Evolutionary conservation across 2,888 invertebrate genomes (phyloP).

Genomic region (Ommatoiulus sabulosus): DNA sequence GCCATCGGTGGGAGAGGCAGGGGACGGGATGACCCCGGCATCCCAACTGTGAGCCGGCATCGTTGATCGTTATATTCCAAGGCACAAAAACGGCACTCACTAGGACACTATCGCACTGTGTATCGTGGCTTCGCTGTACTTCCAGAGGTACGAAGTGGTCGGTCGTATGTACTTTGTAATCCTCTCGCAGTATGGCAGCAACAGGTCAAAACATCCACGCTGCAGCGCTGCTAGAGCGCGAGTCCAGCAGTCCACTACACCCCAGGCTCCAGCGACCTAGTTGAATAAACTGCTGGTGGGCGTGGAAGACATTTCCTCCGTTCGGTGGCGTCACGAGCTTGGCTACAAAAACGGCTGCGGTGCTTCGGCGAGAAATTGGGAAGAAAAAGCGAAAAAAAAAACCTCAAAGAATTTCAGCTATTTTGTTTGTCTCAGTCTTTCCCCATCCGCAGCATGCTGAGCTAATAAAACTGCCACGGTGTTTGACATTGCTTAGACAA

Average conservation of each 20-base stretch:
- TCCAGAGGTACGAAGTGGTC: background rate
- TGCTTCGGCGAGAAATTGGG: background rate
- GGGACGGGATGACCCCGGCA: slow-evolving; percentile 34
- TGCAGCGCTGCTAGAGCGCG: background rate
- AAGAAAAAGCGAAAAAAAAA: background rate
- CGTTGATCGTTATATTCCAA: background rate
- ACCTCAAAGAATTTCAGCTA: background rate
- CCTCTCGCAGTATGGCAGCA: background rate
- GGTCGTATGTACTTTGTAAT: background rate
- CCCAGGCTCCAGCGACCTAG: background rate
- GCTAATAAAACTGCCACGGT: background rate
- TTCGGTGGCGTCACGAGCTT: background rate
- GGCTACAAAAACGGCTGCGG: background rate
- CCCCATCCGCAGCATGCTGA: background rate
- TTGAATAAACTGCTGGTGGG: slow-evolving; percentile 17
- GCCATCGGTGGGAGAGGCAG: background rate
- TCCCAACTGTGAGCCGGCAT: slow-evolving; percentile 41
- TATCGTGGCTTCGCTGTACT: background rate
- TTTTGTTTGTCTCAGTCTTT: background rate
- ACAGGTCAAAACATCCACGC: background rate
- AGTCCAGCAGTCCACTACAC: background rate
- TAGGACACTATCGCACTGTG: background rate
- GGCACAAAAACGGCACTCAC: background rate
- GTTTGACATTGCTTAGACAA: background rate
- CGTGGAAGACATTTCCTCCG: slow-evolving; percentile 26